phyloP scores from a whole-genome alignment of 2,797 vertebrate species.

The Agapornis canus region DNA sequence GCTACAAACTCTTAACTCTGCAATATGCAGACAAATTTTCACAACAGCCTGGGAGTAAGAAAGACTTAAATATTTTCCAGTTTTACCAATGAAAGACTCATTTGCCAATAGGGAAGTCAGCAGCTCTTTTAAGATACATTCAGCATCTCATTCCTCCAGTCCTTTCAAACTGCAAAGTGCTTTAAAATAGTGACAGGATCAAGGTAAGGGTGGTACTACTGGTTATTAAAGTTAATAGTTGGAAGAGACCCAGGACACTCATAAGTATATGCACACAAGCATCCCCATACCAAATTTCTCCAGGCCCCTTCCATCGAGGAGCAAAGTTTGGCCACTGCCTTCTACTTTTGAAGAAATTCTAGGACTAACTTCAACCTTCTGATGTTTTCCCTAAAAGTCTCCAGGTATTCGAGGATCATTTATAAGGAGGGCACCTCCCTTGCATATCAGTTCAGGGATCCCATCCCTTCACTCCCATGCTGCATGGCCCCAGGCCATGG shows the following conservation, averaged over 20 bases:
- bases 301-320: neutral
- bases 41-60: neutral
- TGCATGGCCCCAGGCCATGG: neutral
- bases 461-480: neutral
- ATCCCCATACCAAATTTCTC: neutral
- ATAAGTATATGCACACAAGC: neutral
- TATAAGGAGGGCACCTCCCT: neutral
- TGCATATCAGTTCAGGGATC: neutral
- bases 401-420: neutral
- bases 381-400: neutral
- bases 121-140: neutral
- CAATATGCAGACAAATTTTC: neutral
- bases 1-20: neutral
- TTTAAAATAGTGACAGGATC: neutral
- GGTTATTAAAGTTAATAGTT: neutral
- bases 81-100: neutral
- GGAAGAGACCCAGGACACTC: neutral
- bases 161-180: neutral
- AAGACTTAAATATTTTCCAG: neutral
- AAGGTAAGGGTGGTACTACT: neutral
- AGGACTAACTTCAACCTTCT: neutral
- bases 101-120: neutral
- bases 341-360: neutral
- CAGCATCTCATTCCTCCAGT: neutral
- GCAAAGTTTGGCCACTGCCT: neutral